phyloP scores from a whole-genome alignment of 2,113 vertebrate species.

The Dendropsophus ebraccatus region DNA sequence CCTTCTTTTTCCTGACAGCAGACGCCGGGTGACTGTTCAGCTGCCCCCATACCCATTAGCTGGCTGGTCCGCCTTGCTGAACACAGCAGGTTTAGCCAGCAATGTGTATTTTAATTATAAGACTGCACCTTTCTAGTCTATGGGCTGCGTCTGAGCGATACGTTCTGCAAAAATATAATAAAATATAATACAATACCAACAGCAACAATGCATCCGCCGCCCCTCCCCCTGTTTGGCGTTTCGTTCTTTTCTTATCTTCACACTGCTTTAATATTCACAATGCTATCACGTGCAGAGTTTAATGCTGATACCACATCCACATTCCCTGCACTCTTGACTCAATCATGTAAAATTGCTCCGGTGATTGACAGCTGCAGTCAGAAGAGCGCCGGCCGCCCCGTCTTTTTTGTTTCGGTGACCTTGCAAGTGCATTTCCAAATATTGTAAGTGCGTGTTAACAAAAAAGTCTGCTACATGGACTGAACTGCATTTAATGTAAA shows the following conservation, averaged over 20 bases:
- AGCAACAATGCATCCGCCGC: not conserved
- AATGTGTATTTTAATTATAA: no score
- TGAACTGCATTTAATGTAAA: not conserved
- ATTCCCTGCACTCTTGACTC: slow-evolving; percentile 15
- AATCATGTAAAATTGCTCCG: not conserved
- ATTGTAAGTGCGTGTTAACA: not conserved
- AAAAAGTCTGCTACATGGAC: not conserved
- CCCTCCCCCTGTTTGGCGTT: not conserved
- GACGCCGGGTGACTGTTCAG: not conserved
- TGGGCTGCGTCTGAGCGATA: not conserved
- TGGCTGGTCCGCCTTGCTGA: not conserved
- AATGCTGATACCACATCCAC: not conserved
- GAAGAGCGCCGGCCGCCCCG: not conserved
- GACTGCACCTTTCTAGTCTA: no score
- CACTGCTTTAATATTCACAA: not conserved
- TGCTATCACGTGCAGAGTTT: not conserved
- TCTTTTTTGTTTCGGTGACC: slow-evolving; percentile 2
- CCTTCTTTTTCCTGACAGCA: not conserved
- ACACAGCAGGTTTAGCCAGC: not conserved
- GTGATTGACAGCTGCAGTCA: slow-evolving; percentile 11
- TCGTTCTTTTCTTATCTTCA: not conserved
- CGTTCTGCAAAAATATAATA: not conserved
- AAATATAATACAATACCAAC: not conserved
- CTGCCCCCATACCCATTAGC: not conserved
- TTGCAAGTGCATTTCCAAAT: slow-evolving; percentile 3